Conservation (phyloP, 2,888 invertebrate species). For the Aromia moschata region DNA sequence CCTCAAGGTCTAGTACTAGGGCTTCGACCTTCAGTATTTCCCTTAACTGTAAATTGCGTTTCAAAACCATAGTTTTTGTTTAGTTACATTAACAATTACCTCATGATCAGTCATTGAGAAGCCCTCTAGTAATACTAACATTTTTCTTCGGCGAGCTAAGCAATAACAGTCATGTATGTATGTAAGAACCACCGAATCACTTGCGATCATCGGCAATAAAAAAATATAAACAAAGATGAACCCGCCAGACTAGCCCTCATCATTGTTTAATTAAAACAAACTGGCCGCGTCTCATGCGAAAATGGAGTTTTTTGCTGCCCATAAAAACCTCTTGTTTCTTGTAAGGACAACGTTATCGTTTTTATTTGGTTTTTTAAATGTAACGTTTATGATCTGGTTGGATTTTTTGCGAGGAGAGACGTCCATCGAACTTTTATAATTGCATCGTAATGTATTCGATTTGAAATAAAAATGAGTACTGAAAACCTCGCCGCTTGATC, state of each 20-base stretch:
- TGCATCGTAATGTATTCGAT: constrained; percentile 53
- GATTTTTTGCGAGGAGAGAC: constrained; percentile 42
- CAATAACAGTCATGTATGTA: no score
- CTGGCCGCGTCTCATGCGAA: neutral
- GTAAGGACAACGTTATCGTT: constrained; percentile 10
- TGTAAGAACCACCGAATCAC: neutral
- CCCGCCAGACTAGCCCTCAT: neutral
- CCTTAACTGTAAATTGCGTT: no score
- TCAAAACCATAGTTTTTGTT: no score
- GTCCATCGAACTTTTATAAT: constrained; percentile 53
- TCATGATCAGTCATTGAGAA: no score
- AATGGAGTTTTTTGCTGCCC: constrained; percentile 9
- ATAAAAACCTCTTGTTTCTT: constrained; percentile 27
- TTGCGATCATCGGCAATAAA: neutral
- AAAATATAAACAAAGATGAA: neutral
- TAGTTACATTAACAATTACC: no score
- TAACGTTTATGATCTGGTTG: constrained; percentile 40
- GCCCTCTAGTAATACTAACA: no score
- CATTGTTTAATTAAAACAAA: constrained; percentile 18
- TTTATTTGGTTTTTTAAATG: constrained; percentile 31
- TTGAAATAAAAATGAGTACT: constrained; percentile 55
- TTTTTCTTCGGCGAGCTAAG: no score
- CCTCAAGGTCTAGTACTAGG: no score
- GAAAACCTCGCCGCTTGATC: constrained; percentile 50
- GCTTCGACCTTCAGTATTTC: no score